These are phyloP conservation scores for Podarcis raffonei DNA, from an alignment of 2,113 vertebrate genomes.

Conservation along the genomic window DNA sequence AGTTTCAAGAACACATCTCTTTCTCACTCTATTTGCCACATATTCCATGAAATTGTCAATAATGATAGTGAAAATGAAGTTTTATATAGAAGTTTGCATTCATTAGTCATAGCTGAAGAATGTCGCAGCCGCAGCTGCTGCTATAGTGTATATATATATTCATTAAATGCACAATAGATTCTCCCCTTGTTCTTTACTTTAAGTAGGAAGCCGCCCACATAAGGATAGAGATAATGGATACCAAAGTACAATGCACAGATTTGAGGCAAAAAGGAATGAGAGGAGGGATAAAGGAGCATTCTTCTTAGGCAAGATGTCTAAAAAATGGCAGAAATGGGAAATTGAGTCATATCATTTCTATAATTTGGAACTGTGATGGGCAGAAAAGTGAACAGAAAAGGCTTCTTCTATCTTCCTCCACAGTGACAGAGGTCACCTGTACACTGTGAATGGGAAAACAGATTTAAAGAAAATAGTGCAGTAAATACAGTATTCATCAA, in stretches of 20 bases:
- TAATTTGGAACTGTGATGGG: conserved; percentile 26
- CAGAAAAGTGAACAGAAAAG: conserved; percentile 37
- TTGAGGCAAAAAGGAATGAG: conserved; percentile 21
- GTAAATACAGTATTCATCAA: conserved; percentile 59
- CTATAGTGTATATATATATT: conserved; percentile 12
- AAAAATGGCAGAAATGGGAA: conserved; percentile 9
- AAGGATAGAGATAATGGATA: conserved; percentile 11
- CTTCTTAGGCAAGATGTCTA: conserved; percentile 11
- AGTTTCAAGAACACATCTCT: neutral
- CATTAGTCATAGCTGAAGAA: conserved; percentile 25
- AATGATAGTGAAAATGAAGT: neutral
- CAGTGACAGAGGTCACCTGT: conserved; percentile 53
- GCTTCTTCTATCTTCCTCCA: conserved; percentile 51
- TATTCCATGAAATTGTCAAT: neutral
- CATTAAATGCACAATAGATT: conserved; percentile 21
- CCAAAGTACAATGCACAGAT: conserved; percentile 20
- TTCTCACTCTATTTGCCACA: neutral
- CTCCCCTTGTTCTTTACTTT: conserved; percentile 24
- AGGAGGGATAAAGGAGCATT: conserved; percentile 8
- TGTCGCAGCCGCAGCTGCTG: conserved; percentile 23
- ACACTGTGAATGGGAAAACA: conserved; percentile 63
- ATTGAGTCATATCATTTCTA: conserved; percentile 28
- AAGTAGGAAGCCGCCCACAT: conserved; percentile 23
- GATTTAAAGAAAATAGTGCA: conserved; percentile 53
- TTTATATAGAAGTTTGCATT: conserved; percentile 12